Conservation (phyloP, 2,113 vertebrate species). For the Etia nguti region DNA sequence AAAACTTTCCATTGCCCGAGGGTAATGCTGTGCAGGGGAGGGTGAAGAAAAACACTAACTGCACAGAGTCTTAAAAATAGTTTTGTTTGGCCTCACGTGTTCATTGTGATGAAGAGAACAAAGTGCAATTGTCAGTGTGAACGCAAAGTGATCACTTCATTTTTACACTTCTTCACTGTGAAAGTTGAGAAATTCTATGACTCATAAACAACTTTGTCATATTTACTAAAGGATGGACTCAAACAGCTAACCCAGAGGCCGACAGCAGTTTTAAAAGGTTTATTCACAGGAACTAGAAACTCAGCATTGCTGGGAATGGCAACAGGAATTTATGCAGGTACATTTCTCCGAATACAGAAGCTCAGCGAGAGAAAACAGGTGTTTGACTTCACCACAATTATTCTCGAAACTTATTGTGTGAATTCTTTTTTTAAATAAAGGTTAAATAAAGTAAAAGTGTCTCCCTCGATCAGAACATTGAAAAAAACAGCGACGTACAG, state of each 20-base stretch:
- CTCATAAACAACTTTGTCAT: background rate
- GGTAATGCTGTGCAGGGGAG: background rate
- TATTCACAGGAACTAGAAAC: background rate
- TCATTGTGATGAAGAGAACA: background rate
- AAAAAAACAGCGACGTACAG: background rate
- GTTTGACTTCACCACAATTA: background rate
- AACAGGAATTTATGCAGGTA: background rate
- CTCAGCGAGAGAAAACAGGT: background rate
- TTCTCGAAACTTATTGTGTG: background rate
- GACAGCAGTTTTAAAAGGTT: background rate
- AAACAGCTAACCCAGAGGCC: background rate
- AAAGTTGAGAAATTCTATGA: background rate
- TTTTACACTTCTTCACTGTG: background rate
- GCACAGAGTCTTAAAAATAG: background rate
- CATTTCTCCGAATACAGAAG: background rate
- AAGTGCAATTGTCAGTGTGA: background rate
- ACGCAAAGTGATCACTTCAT: background rate
- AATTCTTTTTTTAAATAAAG: background rate
- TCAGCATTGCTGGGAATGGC: background rate
- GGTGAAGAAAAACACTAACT: background rate
- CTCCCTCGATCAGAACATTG: background rate
- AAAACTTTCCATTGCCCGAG: background rate
- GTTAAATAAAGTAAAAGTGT: background rate
- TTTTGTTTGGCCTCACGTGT: background rate
- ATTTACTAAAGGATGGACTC: background rate